A percentile compares a stretch with the other conserved stretches of the same genome.
Conservation (phyloP, 2,888 invertebrate genomes). For the Isoperla grammatica region DNA sequence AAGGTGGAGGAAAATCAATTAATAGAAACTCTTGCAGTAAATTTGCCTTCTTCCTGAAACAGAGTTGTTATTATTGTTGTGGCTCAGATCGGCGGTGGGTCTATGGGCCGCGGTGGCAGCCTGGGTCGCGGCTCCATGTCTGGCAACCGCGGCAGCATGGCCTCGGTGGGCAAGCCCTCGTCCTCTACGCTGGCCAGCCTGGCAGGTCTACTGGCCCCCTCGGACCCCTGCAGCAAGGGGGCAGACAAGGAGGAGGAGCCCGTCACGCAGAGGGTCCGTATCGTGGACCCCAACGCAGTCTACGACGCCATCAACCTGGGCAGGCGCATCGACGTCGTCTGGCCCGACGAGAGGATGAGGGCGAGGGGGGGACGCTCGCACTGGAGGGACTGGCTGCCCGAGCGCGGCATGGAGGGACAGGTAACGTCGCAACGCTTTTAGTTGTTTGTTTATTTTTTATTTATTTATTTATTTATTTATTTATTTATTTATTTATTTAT, state of each 20-base stretch:
- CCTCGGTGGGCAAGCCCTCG: constrained; percentile 82
- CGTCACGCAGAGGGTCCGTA: constrained; percentile 50
- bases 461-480: no score
- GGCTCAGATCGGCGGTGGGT: constrained; percentile 41
- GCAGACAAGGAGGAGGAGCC: constrained; percentile 39
- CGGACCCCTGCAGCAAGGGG: constrained; percentile 32
- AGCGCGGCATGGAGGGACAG: constrained; percentile 86
- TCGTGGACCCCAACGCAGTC: constrained; percentile 54
- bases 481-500: no score
- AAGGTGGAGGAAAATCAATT: no score
- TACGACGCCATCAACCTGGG: constrained; percentile 90
- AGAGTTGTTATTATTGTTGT: no score
- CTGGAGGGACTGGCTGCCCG: constrained; percentile 89
- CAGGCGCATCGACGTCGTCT: constrained; percentile 85
- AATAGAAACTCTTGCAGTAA: no score
- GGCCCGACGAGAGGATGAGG: constrained; percentile 89
- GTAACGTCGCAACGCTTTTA: no score
- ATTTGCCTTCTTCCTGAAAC: no score
- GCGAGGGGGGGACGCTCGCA: constrained; percentile 78
- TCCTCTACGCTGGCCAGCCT: constrained; percentile 79
- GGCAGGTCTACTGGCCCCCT: constrained; percentile 62
- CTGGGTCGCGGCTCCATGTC: constrained; percentile 56
- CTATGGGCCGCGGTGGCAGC: constrained; percentile 51
- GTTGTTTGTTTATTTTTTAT: no score
- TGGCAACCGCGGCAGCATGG: constrained; percentile 75